Evolutionary conservation across 2,113 vertebrate species (phyloP), one percentile per base, ranked within the genome.

Genomic region (Regulus satrapa): DNA sequence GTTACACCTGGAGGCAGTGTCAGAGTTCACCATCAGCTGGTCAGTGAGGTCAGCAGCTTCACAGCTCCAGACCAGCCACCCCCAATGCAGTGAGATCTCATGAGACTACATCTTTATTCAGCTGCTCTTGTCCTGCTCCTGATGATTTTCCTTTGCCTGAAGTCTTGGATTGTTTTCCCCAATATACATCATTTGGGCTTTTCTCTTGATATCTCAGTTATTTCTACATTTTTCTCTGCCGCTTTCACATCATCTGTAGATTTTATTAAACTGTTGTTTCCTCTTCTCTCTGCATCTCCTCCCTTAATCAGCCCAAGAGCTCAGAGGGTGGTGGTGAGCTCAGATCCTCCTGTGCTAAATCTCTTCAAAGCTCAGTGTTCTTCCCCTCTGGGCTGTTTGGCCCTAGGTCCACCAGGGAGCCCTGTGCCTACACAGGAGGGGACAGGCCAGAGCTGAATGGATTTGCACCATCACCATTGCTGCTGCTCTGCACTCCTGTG

Each of bases 201-300:
- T 80, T 43, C 12, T 89, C 61, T 81, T 49, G 66, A 49, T n/a
- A 34, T 62, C 21, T 72, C 49, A 85, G 23, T 67, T 89, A 75
- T 34, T 78, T 75, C 74, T 85, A 41, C 24, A 36, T 85, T 68
- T 85, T 72, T 14, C 18, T 89, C 45, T 66, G 28, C 38, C 24
- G 25, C 10, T 91, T 93, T 62, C 18, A 40, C 21, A 79, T 69
- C 34, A 62, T 49, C 66, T 20, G 3, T 43, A 62, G 23, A 41
- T 58, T 82, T 94, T 73, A 88, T 87, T 94, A 91, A 95, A 92
- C 58, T 49, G 32, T 29, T 91, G 23, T 79, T 79, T 89, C 43
- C n/a, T 94, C 41, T n/a, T 85, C 51, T 86, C 68, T 85, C 76
- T 86, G 36, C 19, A 66, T 74, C n/a, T 52, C 58, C 79, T 88